Base-by-base conservation (phyloP, 1,140 invertebrate genomes). In the Palaemon carinicauda region DNA sequence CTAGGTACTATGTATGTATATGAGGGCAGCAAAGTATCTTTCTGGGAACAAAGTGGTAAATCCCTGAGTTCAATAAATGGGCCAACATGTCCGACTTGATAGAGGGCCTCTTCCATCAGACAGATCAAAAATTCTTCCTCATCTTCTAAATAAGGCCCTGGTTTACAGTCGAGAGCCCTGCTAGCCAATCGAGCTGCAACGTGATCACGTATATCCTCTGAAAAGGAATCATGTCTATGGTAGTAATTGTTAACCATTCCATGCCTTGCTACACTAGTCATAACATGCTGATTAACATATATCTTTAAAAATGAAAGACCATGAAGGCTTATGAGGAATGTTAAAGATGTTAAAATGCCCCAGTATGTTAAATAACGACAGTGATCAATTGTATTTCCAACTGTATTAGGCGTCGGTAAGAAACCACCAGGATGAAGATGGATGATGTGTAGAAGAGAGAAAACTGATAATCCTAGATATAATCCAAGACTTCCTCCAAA, bases 401-500 rank as follows among this genome's bases (percentile, higher is more conserved):
- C 21, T 24, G 9, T 74, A 15, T 12, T 50, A 53, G 24, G 21
- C 31, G 74, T n/a, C 1, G 65, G 69, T 19, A 82, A 21, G 21
- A 82, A 19, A 15, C 53, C 15, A 2, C 15, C 21, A 14, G 51
- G 71, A 7, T 31, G n/a, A 4, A 27, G 19, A 51, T 15, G 21
- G 7, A 60, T 19, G 12, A 52, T 78, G 53, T 65, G 31, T 56
- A 27, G 78, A n/a, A 85, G 19, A 15, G 74, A 65, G 12, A 85
- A 31, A 9, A 85, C 3, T n/a, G 82, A 85, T 56, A 85, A 51
- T 12, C 82, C 82, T 17, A 85, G 75, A n/a, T 24, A 85, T 24
- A 85, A 19, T n/a, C 74, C 82, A 5, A 85, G 60, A 78, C 82
- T 85, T 4, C 74, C 82, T 29, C 82, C 82, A 19, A 85, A 41